Base-by-base conservation (phyloP, 2,113 vertebrate species). In the Eulacestoma nigropectus region DNA sequence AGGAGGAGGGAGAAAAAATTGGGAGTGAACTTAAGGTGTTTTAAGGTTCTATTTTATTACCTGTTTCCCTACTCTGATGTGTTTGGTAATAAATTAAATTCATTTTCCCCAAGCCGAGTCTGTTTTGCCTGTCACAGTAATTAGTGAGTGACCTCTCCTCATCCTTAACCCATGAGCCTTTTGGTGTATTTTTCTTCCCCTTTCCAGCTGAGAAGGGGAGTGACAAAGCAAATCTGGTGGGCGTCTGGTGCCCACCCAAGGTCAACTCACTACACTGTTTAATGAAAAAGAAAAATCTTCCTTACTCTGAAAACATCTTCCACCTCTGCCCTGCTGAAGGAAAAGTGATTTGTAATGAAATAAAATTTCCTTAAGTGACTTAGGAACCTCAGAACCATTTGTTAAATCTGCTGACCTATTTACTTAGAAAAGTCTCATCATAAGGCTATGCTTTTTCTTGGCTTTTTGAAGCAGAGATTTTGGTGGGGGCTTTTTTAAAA, bases 331-430 rank as follows among this genome's bases (percentile, higher is more conserved):
- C 26, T 8, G 2, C 35, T 46, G 73, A 82, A 76, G 29, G 32
- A 87, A 82, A 82, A 76, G 25, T 76, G 32, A 39, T 39, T 67
- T 75, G 30, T 68, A 27, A 94, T 72, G n/a, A 93, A 89, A 62
- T 33, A 27, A 64, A 49, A 55, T 75, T 88, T 75, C 27, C 20
- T 44, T 30, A 42, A 56, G 47, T 68, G 39, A 52, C 39, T 92
- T 47, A 63, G 76, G 39, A 88, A 42, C 33, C 33, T 92, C 39
- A 59, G 29, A 70, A 50, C 25, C 23, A 41, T 69, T 65, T 90
- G 44, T 21, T 4, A 72, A 75, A 72, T 55, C 56, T 67, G 8
- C 17, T 60, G 64, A 75, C 37, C 33, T 37, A 32, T 68, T 85
- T 85, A 50, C 37, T 77, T 70, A 42, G 27, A 80, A 76, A 85